These are phyloP conservation scores for Aphyosemion australe DNA, from an alignment of 2,113 vertebrate genomes.

Conservation along the genomic window DNA sequence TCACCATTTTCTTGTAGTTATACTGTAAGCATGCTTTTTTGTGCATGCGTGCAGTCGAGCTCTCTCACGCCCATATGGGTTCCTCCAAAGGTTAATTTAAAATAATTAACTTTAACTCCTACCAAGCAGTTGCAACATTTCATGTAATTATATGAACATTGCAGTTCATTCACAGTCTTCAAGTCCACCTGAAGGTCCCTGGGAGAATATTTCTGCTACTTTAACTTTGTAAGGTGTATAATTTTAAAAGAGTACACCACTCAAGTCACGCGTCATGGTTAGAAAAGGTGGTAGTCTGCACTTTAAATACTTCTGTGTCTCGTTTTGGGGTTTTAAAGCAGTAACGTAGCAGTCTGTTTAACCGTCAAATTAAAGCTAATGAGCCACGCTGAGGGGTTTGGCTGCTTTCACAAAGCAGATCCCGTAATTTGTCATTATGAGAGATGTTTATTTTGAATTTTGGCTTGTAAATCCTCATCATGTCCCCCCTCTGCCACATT, in stretches of 20 bases:
- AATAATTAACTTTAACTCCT: slow-evolving; percentile 36
- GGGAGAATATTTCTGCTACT: too few relatives aligned
- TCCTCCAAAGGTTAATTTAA: slow-evolving; percentile 14
- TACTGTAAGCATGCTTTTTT: slow-evolving; percentile 9
- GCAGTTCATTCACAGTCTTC: neutral
- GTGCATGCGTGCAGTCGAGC: neutral
- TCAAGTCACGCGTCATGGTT: slow-evolving; percentile 6
- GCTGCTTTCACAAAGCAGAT: slow-evolving; percentile 15
- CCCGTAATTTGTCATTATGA: slow-evolving; percentile 39
- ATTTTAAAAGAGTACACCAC: neutral
- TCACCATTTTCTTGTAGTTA: slow-evolving; percentile 11
- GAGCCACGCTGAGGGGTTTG: slow-evolving; percentile 15
- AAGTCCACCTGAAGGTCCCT: neutral
- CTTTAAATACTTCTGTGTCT: slow-evolving; percentile 8
- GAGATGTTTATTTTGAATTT: slow-evolving; percentile 33
- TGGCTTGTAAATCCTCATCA: neutral
- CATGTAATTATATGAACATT: slow-evolving; percentile 18
- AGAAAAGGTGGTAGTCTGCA: slow-evolving; percentile 2
- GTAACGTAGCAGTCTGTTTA: slow-evolving; percentile 50
- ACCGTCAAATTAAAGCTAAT: slow-evolving; percentile 52
- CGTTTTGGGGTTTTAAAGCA: slow-evolving; percentile 29
- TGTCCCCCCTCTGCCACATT: slow-evolving; percentile 6
- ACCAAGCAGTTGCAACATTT: slow-evolving; percentile 42
- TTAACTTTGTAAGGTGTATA: too few relatives aligned
- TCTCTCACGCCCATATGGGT: neutral